phyloP scores from a whole-genome alignment of 2,113 vertebrate genomes.

The Pelobates fuscus region DNA sequence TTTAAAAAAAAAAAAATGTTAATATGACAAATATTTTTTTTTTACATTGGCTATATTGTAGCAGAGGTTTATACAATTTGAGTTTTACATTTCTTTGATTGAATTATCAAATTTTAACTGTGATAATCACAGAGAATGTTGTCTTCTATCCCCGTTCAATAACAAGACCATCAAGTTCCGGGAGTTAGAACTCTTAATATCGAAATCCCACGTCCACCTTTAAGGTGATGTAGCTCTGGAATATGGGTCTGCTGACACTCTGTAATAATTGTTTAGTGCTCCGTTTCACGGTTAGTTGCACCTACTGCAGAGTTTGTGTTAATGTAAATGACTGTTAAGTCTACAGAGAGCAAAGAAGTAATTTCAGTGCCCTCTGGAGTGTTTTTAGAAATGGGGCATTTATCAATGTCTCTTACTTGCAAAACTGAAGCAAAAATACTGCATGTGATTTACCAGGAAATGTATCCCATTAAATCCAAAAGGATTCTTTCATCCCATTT shows the following conservation, averaged over 20 bases:
- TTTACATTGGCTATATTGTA: no score
- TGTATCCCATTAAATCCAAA: not conserved
- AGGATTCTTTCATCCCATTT: not conserved
- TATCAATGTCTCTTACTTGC: constrained; percentile 33
- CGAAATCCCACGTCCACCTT: constrained; percentile 4
- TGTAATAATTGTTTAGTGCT: constrained; percentile 26
- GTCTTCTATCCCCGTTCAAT: not conserved
- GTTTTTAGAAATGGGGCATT: constrained; percentile 41
- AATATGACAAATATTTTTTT: no score
- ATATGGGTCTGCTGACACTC: constrained; percentile 22
- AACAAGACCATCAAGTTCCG: not conserved
- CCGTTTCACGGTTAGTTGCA: constrained; percentile 29
- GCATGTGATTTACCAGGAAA: constrained; percentile 18
- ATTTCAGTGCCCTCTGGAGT: constrained; percentile 43
- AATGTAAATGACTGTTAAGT: constrained; percentile 43
- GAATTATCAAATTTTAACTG: no score
- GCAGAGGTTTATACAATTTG: no score
- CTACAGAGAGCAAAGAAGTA: constrained; percentile 40
- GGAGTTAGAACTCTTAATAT: not conserved
- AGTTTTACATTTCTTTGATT: no score
- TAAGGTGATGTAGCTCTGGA: constrained; percentile 5
- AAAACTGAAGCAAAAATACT: constrained; percentile 19
- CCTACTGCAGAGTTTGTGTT: constrained; percentile 32
- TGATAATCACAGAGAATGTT: no score
- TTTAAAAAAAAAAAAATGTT: no score